Evolutionary conservation across 2,113 vertebrate species (phyloP), one percentile per base, ranked within the genome.

Genomic region (Lamprologus sp.): DNA sequence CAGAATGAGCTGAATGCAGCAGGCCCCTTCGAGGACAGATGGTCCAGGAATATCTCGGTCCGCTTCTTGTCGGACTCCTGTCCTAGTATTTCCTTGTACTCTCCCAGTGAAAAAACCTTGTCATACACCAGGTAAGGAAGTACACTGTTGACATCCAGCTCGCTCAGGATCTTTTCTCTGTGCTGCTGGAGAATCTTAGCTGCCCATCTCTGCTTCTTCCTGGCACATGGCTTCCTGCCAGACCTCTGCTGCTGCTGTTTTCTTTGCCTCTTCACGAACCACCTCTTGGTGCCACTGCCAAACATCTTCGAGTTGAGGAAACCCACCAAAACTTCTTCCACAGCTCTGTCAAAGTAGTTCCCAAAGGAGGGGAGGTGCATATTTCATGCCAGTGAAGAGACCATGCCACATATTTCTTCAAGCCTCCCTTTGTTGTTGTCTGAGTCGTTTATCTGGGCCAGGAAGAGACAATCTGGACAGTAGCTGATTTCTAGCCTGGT

Each of bases 1-100:
- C 96, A 98, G 94, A 98, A 98, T 19, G 95, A 95, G 79, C 94
- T 97, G 94, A 98, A 97, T 26, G 97, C 98, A 49, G 84, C 58
- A 4, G 98, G 97, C 53, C 97, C 98, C 96, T 98, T 99, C 7
- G 92, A 92, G 81, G 93, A 95, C 56, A 99, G 97, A 89, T 95
- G 96, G 91, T 97, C 96, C 93, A 99, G 87, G 86, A 98, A 97
- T 75, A 95, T 92, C 23, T 98, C 97, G 0, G 96, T 95, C 88
- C 94, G 95, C 84, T 96, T 96, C 83, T 87, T 91, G 79, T 63
- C 94, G 92, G 96, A 93, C 49, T 96, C 96, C 86, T 96, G 94
- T 1, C 94, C 96, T 87, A 97, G 94, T 90, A 99, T 96, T 80
- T 98, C 97, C 86, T 95, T 97, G 95, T 97, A 97, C 90, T 99